phyloP scores from a whole-genome alignment of 2,888 invertebrate genomes.

The Caenorhabditis becei region DNA sequence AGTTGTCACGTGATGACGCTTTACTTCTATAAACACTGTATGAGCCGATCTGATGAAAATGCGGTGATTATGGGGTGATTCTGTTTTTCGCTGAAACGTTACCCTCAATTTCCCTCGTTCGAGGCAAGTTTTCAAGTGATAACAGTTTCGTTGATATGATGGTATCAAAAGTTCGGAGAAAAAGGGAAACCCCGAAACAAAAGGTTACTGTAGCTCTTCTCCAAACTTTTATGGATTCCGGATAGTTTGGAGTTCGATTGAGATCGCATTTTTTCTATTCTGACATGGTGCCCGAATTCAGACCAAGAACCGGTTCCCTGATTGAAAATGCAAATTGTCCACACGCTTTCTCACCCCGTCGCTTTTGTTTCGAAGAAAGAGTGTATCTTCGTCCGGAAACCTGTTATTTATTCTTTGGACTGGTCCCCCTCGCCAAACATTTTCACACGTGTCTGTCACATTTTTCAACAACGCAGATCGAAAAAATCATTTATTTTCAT shows the following conservation, averaged over 20 bases:
- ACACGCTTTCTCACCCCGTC: constrained; percentile 4
- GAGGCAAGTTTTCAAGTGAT: constrained; percentile 17
- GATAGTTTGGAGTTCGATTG: too few species aligned
- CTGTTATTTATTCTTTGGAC: constrained; percentile 48
- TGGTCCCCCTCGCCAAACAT: not conserved
- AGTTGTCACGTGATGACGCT: constrained; percentile 33
- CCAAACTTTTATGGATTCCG: too few species aligned
- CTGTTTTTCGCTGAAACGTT: constrained; percentile 21
- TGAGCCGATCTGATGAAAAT: constrained; percentile 29
- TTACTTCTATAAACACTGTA: constrained; percentile 18
- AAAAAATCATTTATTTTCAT: constrained; percentile 43
- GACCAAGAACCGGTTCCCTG: constrained; percentile 14
- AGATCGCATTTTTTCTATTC: too few species aligned
- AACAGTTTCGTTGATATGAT: constrained; percentile 4
- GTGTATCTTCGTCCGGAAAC: constrained; percentile 18
- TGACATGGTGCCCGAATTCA: too few species aligned
- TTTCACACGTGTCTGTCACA: constrained; percentile 33
- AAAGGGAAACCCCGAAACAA: constrained; percentile 37
- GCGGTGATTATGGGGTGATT: constrained; percentile 37
- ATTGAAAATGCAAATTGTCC: constrained; percentile 31
- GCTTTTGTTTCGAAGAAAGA: constrained; percentile 10
- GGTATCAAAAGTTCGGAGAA: constrained; percentile 29
- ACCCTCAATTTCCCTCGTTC: constrained; percentile 17
- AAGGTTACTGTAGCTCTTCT: constrained; percentile 6
- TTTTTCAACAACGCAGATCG: not conserved